Percentiles rank a stretch among this genome's conserved stretches.
phyloP scores from a whole-genome alignment of 2,888 invertebrate genomes.

The Acleris cristana region DNA sequence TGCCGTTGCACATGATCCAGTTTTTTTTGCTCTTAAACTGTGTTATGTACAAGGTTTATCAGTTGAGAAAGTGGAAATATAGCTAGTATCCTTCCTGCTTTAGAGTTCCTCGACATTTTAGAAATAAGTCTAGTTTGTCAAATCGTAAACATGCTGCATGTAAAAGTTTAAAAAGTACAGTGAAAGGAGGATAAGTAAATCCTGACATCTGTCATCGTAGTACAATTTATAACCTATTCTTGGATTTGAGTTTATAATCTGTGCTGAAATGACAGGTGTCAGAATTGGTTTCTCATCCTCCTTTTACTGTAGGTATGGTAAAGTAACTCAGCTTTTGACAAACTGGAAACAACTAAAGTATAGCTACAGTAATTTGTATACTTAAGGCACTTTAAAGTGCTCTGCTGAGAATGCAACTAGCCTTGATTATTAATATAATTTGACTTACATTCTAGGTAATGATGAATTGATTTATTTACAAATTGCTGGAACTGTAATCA shows the following conservation, averaged over 20 bases:
- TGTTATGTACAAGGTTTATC: conserved; percentile 30
- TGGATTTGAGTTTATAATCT: too few species aligned
- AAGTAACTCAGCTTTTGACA: neutral
- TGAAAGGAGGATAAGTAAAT: too few species aligned
- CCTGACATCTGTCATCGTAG: too few species aligned
- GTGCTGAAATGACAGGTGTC: too few species aligned
- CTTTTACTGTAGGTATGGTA: neutral
- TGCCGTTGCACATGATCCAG: conserved; percentile 57
- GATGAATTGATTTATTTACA: too few species aligned
- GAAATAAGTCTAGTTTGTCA: conserved; percentile 13
- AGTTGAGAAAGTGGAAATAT: conserved; percentile 22
- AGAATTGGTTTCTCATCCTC: too few species aligned
- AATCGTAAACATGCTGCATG: neutral
- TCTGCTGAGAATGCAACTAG: too few species aligned
- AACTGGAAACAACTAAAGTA: conserved; percentile 39
- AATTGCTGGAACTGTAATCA: too few species aligned
- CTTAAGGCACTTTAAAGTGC: conserved; percentile 2
- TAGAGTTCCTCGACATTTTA: conserved; percentile 13
- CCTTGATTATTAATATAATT: too few species aligned
- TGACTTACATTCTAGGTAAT: too few species aligned
- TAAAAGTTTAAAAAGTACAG: neutral
- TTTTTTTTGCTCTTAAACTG: conserved; percentile 37
- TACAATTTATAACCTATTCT: too few species aligned
- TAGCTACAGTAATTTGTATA: conserved; percentile 59
- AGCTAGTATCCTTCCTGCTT: conserved; percentile 38